These are phyloP conservation scores for Ditylenchus dipsaci DNA, from an alignment of 1,140 invertebrate species.

Conservation along the genomic window DNA sequence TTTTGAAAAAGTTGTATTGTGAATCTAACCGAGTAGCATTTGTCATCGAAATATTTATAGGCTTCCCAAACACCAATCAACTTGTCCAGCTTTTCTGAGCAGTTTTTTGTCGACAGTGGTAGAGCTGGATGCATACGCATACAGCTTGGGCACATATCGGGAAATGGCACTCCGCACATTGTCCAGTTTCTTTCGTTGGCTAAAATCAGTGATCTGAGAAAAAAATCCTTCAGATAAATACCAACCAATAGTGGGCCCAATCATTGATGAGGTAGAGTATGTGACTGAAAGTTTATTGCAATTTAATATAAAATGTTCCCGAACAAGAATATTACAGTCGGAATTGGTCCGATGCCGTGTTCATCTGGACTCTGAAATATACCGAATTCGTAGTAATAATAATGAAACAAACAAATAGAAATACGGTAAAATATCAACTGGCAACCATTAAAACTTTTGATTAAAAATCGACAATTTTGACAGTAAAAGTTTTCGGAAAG, in stretches of 20 bases:
- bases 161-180: slow-evolving; percentile 43
- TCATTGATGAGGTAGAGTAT: slow-evolving; percentile 52
- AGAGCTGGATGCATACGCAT: slow-evolving; percentile 34
- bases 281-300: slow-evolving; percentile 11
- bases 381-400: too few relatives aligned
- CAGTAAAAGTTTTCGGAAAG: too few relatives aligned
- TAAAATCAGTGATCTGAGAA: slow-evolving; percentile 18
- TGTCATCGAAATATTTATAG: slow-evolving; percentile 46
- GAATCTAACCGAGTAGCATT: slow-evolving; percentile 41
- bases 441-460: too few relatives aligned
- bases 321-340: slow-evolving; percentile 24
- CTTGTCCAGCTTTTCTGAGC: slow-evolving; percentile 46
- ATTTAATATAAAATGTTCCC: too few relatives aligned
- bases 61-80: slow-evolving; percentile 49
- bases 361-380: slow-evolving; percentile 35
- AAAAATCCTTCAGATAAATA: not conserved
- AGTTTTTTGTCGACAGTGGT: slow-evolving; percentile 13
- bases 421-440: too few relatives aligned
- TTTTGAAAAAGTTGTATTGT: not conserved
- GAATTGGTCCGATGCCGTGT: slow-evolving; percentile 29
- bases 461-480: too few relatives aligned
- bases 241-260: slow-evolving; percentile 53
- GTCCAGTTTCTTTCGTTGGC: slow-evolving; percentile 48
- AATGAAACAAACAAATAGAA: too few relatives aligned
- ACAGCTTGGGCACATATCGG: slow-evolving; percentile 50